Evolutionary conservation across 1,140 invertebrate genomes (phyloP).

Genomic region (Chionoecetes opilio): DNA sequence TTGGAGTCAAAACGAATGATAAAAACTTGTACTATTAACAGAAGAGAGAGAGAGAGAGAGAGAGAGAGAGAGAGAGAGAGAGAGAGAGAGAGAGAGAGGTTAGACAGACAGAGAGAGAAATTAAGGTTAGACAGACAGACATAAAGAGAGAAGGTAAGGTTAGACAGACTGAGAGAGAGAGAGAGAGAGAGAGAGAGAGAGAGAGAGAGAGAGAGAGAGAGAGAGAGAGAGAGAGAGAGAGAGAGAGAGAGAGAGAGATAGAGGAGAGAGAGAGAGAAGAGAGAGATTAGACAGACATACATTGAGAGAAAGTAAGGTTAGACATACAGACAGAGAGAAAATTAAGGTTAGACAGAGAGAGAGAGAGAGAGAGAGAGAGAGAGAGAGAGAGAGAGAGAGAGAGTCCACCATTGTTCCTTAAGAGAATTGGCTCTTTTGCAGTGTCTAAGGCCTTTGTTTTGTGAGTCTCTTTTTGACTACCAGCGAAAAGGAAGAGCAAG

Average conservation of each 20-base stretch:
- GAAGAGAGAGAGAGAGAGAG: too few species aligned
- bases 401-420: background rate
- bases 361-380: too few species aligned
- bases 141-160: too few species aligned
- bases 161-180: slow-evolving; percentile 12
- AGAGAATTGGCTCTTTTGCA: slow-evolving; percentile 24
- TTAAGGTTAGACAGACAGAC: too few species aligned
- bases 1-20: too few species aligned
- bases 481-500: background rate
- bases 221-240: slow-evolving; percentile 18
- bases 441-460: background rate
- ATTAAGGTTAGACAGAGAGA: too few species aligned
- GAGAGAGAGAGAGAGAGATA: background rate
- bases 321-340: background rate
- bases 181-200: background rate
- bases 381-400: slow-evolving; percentile 21
- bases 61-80: too few species aligned
- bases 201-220: too few species aligned
- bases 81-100: background rate
- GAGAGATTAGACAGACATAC: background rate
- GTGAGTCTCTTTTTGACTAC: background rate
- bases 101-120: background rate
- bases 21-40: too few species aligned
- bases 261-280: slow-evolving; percentile 13
- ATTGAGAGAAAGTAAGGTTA: background rate